Evolutionary conservation across 2,797 vertebrate genomes (phyloP).

Genomic region (Platyrinchus mystaceus): DNA sequence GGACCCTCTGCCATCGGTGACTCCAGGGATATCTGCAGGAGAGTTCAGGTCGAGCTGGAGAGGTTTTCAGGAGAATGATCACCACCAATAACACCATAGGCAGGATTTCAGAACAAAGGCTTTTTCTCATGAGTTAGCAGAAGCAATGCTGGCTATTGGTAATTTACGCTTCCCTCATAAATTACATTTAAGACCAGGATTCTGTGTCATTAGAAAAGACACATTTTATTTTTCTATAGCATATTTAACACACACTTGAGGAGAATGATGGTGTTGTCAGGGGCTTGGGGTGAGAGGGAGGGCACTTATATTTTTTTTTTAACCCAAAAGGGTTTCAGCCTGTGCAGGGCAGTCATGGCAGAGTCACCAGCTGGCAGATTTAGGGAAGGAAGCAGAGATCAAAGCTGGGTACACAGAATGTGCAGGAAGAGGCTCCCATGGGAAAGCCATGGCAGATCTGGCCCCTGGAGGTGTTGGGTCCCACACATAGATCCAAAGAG

Average conservation of each 20-base stretch:
- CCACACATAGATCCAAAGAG: not conserved
- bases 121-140: slow-evolving; percentile 67
- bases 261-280: slow-evolving; percentile 26
- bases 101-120: slow-evolving; percentile 42
- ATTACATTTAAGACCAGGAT: slow-evolving; percentile 25
- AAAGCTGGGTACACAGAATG: not conserved
- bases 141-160: not conserved
- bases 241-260: slow-evolving; percentile 41
- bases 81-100: not conserved
- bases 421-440: not conserved
- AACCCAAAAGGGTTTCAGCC: not conserved
- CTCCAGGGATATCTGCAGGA: not conserved
- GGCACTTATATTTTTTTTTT: not conserved
- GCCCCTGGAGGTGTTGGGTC: not conserved
- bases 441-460: not conserved
- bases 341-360: not conserved
- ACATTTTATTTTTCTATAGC: slow-evolving; percentile 58
- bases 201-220: slow-evolving; percentile 50
- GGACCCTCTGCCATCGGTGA: not conserved
- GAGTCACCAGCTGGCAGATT: not conserved
- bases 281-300: not conserved
- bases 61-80: not conserved
- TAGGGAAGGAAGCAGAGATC: not conserved
- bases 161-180: slow-evolving; percentile 33
- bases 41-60: not conserved